A percentile compares a stretch with the other conserved stretches of the same genome.
These are phyloP conservation scores for Aurelia sp. DNA, from an alignment of 30 jellyfish, hydroid and myxozoan species.

Conservation along the genomic window DNA sequence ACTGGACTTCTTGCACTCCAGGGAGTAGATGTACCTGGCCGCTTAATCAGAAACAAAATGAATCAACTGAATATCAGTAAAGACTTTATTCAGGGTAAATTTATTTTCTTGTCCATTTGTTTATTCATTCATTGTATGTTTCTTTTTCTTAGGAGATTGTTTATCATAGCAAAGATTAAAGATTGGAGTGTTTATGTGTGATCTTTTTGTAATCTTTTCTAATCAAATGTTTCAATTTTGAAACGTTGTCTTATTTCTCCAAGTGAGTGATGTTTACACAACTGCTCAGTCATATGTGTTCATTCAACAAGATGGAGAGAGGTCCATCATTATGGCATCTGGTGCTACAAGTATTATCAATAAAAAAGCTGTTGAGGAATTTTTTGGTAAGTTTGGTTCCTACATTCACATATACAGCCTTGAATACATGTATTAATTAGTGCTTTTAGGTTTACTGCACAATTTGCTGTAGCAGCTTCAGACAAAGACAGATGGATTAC, in stretches of 20 bases:
- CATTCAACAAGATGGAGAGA: conserved; percentile 93
- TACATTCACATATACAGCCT: too few relatives aligned
- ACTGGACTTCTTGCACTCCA: conserved; percentile 92
- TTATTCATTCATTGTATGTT: too few relatives aligned
- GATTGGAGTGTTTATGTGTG: too few relatives aligned
- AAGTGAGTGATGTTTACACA: conserved; percentile 82
- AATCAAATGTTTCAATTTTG: too few relatives aligned
- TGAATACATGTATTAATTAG: too few relatives aligned
- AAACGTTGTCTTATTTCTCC: neutral
- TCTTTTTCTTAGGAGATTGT: too few relatives aligned
- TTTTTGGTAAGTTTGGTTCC: conserved; percentile 52
- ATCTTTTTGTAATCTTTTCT: too few relatives aligned
- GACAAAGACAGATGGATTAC: too few relatives aligned
- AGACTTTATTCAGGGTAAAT: conserved; percentile 77
- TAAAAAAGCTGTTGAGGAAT: conserved; percentile 62
- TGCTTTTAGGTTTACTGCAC: too few relatives aligned
- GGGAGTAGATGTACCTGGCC: conserved; percentile 88
- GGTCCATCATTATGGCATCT: conserved; percentile 91
- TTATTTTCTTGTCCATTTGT: too few relatives aligned
- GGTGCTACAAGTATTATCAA: conserved; percentile 91
- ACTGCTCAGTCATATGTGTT: conserved; percentile 91
- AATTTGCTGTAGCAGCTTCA: too few relatives aligned
- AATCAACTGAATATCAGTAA: conserved; percentile 64
- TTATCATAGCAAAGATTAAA: too few relatives aligned
- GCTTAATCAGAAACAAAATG: conserved; percentile 79